Base-by-base conservation (phyloP, 2,113 vertebrate species). In the Trematocara zebra region DNA sequence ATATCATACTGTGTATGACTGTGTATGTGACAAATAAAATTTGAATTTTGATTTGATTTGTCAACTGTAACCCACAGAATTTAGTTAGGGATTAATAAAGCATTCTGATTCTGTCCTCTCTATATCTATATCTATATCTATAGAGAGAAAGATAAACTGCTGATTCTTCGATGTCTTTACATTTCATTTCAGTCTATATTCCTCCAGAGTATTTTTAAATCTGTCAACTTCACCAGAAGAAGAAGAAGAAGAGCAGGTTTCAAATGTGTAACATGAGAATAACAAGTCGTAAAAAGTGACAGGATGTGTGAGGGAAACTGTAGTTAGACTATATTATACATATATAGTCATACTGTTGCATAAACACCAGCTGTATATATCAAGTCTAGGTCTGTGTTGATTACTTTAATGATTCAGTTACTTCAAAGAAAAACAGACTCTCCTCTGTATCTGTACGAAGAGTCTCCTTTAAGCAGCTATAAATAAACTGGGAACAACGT, bases 151-250 rank as follows among this genome's bases (percentile, higher is more conserved):
- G 61, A 2, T 20, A 9, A 72, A 72, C 67, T 74, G 67, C 67
- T 47, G 5, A 47, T 69, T 40, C 37, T 74, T 28, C 0, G 0
- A 1, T 33, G 15, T 18, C 28, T 44, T 26, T 3, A 72, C 20
- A 44, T 44, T 44, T 72, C 2, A 20, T 42, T 72, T 72, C 20
- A 26, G 18, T 47, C 67, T 17, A 17, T 74, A 61, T 74, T 47
- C 40, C 40, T 47, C 69, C 69, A 11, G 40, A 74, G 69, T 74
- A 47, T 28, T 47, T 74, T 74, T 74, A 74, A 72, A 47, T 47
- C 69, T 7, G 69, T 11, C 37, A 72, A 72, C 67, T 26, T 72
- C 23, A 42, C 12, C 5, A 40, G 37, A 37, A 31, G 56, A 49
- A 49, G 40, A 31, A 11, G 56, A 15, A 23, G 20, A 47, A 28